Percentiles rank a stretch among this genome's conserved stretches.
Conservation (phyloP, 1,140 invertebrate species). For the Dryas iulia region DNA sequence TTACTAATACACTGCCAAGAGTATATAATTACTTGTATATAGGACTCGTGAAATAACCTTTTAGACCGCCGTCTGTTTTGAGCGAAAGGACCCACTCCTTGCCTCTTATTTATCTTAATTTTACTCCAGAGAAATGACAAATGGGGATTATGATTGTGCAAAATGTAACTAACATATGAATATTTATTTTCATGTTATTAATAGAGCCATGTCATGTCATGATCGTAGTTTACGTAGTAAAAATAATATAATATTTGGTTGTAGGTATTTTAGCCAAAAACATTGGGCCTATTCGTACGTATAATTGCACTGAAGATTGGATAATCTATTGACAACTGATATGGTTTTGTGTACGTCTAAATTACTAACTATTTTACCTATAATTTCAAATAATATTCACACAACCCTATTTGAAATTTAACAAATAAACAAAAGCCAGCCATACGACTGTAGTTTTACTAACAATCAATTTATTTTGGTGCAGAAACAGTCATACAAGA, state of each 20-base stretch:
- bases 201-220: neutral
- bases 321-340: neutral
- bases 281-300: neutral
- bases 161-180: slow-evolving; percentile 32
- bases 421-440: neutral
- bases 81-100: slow-evolving; percentile 70
- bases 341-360: neutral
- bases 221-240: neutral
- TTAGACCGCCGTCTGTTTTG: slow-evolving; percentile 27
- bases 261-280: neutral
- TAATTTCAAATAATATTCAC: too few relatives aligned
- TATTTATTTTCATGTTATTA: neutral
- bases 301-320: neutral
- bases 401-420: too few relatives aligned
- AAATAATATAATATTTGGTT: neutral
- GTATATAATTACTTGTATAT: slow-evolving; percentile 39
- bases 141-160: slow-evolving; percentile 52
- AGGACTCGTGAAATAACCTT: neutral
- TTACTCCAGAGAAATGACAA: slow-evolving; percentile 66
- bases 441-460: neutral
- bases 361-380: neutral
- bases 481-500: slow-evolving; percentile 27
- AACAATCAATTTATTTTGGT: neutral
- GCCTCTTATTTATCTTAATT: slow-evolving; percentile 74
- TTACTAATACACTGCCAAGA: slow-evolving; percentile 44